Base-by-base conservation (phyloP, 64 coral and sea anemone genomes). In the Dendronephthya gigantea region DNA sequence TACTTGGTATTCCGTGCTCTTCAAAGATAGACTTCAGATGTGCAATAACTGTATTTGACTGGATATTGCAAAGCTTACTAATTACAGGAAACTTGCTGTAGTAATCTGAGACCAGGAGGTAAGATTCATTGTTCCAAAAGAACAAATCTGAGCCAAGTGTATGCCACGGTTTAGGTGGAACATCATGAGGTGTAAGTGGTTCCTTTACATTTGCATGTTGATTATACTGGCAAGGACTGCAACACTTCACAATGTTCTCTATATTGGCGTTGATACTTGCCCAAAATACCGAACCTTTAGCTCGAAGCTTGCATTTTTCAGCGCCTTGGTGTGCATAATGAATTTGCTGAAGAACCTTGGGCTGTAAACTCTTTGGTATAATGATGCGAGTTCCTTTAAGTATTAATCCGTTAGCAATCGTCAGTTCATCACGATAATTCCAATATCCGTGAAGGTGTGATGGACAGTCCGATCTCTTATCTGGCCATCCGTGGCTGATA, bases 221-320 rank as follows among this genome's bases (percentile, higher is more conserved):
- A 31, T 70, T 70, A n/a, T 70, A n/a, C 66, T 70, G 66, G 66
- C 66, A 70, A 70, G 8, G 66, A 70, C 48, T 50, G 16, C 66
- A 70, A 25, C 66, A 9, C 23, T n/a, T 70, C 66, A 70, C 66
- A 9, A 70, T 70, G 6, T 70, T 6, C 17, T 70, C 23, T 9
- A 70, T 70, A 70, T 70, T n/a, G 25, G 66, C 66, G 25, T 70
- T 70, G 23, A 70, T 70, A 31, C 66, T 70, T 70, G 66, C 66
- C 66, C 66, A 70, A 70, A 70, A 70, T 6, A 70, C 66, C 19
- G 66, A 70, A 70, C 66, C 66, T 31, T 70, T 70, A 9, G 66
- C 66, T 70, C 66, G 23, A 19, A 70, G 29, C 66, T 70, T 70
- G 66, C 66, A 70, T 31, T 70, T 70, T 31, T 70, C 23, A 55